Base-by-base conservation (phyloP, 2,888 invertebrate genomes). In the Molorchus minor region DNA sequence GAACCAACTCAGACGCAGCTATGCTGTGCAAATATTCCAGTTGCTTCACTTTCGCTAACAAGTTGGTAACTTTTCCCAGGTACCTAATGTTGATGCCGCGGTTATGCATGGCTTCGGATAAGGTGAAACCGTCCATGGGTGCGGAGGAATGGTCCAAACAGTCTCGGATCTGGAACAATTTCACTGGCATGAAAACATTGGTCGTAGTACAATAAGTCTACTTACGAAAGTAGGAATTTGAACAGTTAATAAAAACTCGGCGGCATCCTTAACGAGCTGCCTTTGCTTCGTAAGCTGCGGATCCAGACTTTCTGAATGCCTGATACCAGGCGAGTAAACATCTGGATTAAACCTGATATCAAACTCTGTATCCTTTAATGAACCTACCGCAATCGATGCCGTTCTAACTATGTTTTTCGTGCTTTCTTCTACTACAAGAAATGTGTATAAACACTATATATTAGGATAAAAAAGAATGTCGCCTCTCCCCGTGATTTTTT, bases 271-370 rank as follows among this genome's bases (percentile, higher is more conserved):
- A 1, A 98, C 93, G 4, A 98, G 84, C 69, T 94, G 92, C 57
- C 93, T 87, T 79, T 98, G 96, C 76, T 91, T 91, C 65, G 88
- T 86, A 51, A 96, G 82, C 8, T 70, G 88, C 86, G 56, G 87
- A 84, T 67, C 88, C 79, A 75, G 89, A 87, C 15, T 88, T 69
- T 91, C 88, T 13, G 87, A 86, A 82, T 98, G 97, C 56, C 85
- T 87, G 60, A 99, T 97, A 52, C 95, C 95, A 0, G 94, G 93
- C 7, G 98, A 98, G 82, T 93, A 98, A 62, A 98, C 96, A 82
- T 99, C 99, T 0, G 98, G 97, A 84, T 99, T 99, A 83, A 99
- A 99, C 62, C 96, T 88, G 66, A 99, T 93, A 79, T 96, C 96
- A 81, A 98, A 98, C 81, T 97, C 97, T 0, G 94, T 91, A 70